Base-by-base conservation (phyloP, 2,113 vertebrate species). In the Stegastes partitus region DNA sequence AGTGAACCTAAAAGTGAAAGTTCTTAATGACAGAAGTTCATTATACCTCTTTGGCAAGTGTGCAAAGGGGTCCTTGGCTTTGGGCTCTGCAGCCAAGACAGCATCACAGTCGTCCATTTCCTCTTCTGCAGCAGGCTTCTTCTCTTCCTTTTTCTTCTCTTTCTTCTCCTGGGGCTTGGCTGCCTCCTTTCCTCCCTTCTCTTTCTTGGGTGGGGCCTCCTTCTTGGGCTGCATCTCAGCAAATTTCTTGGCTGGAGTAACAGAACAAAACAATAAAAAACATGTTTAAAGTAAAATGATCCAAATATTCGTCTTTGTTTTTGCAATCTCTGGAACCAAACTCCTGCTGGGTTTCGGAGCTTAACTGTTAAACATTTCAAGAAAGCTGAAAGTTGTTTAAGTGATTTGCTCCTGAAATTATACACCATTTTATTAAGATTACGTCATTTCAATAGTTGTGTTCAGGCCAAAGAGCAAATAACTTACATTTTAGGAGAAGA, bases 21-120 rank as follows among this genome's bases (percentile, higher is more conserved):
- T 14, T 14, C 12, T 42, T 2, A 42, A 42, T 15, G 39, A 42
- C 39, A 42, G 3, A 42, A 42, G 12, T 1, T 15, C 12, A 4
- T 15, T 42, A 2, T 50, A 50, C 47, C 96, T 98, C 87, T 96
- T 97, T 44, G 97, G 92, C 64, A 98, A 92, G 71, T 95, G 95
- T 85, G 96, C 96, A 59, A 95, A 98, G n/a, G 97, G 97, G 77
- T 98, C 97, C 92, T 98, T 97, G 47, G 95, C 62, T 93, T 97
- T 97, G 3, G 97, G 97, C 84, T 98, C 97, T 0, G 95, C 86
- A 12, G 97, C 96, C 90, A 97, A 79, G 3, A 80, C 97, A 80
- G 96, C 95, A 44, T 98, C 97, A 78, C 95, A 95, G 53, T 96
- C 96, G 1, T 98, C 97, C 93, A 96, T 82, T 67, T 98, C 97